Conservation (phyloP, 1,140 invertebrate genomes). For the Lepeophtheirus salmonis region DNA sequence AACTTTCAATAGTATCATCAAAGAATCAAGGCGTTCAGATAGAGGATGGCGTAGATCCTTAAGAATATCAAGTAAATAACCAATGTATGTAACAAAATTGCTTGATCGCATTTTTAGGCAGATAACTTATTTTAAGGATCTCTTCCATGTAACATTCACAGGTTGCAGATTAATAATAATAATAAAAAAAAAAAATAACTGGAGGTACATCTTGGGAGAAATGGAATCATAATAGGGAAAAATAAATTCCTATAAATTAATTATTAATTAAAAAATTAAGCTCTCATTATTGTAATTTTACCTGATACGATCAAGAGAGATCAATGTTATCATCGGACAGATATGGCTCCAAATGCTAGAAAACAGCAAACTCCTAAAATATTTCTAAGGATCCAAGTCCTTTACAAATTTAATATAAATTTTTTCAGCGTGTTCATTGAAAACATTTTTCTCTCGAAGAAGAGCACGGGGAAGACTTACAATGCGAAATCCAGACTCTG, state of each 20-base stretch:
- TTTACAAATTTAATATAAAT: constrained; percentile 32
- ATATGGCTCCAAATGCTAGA: too few species aligned
- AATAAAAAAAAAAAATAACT: constrained; percentile 50
- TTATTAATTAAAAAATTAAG: neutral
- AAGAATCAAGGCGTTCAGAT: constrained; percentile 45
- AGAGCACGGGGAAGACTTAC: constrained; percentile 62
- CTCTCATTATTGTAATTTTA: constrained; percentile 19
- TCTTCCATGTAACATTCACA: constrained; percentile 62
- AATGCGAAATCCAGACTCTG: constrained; percentile 62
- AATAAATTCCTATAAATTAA: constrained; percentile 30
- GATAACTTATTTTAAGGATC: constrained; percentile 49
- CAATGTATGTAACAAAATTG: constrained; percentile 77
- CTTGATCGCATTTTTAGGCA: constrained; percentile 49
- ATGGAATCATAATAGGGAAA: constrained; percentile 30
- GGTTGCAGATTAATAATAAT: constrained; percentile 47
- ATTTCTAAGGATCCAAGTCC: neutral
- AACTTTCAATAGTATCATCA: constrained; percentile 43
- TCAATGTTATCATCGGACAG: too few species aligned
- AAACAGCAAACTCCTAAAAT: neutral
- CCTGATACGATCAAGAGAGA: too few species aligned
- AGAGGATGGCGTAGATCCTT: constrained; percentile 59
- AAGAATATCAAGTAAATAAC: constrained; percentile 66
- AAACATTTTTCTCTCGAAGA: constrained; percentile 42
- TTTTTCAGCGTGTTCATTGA: constrained; percentile 40
- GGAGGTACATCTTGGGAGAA: constrained; percentile 31